These are phyloP conservation scores for Lymantria monacha DNA, from an alignment of 2,888 invertebrate species.

Conservation along the genomic window DNA sequence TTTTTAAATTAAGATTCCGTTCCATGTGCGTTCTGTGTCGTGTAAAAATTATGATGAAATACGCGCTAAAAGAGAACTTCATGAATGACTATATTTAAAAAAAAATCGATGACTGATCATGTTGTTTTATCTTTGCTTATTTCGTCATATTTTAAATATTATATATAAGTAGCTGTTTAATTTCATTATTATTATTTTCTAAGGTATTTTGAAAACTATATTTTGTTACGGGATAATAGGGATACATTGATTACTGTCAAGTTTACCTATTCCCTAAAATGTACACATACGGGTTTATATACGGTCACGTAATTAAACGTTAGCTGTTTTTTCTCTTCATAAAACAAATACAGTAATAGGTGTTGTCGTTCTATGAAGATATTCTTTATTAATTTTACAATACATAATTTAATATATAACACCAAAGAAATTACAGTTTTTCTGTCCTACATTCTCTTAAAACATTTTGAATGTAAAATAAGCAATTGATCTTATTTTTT, in stretches of 20 bases:
- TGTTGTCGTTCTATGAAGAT: too few species aligned
- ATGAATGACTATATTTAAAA: neutral
- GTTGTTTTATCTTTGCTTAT: slow-evolving; percentile 7
- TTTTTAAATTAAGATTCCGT: slow-evolving; percentile 39
- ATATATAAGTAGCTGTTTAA: slow-evolving; percentile 11
- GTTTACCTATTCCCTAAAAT: slow-evolving; percentile 4
- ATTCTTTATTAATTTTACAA: too few species aligned
- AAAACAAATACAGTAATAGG: too few species aligned
- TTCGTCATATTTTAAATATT: slow-evolving; percentile 10
- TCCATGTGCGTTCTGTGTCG: slow-evolving; percentile 32
- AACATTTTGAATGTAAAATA: too few species aligned
- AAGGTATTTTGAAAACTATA: slow-evolving; percentile 15
- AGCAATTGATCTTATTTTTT: too few species aligned
- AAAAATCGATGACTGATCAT: neutral
- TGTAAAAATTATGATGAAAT: slow-evolving; percentile 13
- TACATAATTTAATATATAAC: too few species aligned
- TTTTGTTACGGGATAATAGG: slow-evolving; percentile 13
- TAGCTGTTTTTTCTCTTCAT: too few species aligned
- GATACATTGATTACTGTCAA: neutral
- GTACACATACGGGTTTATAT: slow-evolving; percentile 27
- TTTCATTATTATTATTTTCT: slow-evolving; percentile 13
- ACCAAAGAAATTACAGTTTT: too few species aligned
- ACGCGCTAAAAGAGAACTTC: slow-evolving; percentile 8
- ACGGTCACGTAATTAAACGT: slow-evolving; percentile 10
- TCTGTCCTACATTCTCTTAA: too few species aligned